phyloP scores from a whole-genome alignment of 2,888 invertebrate genomes.

The Leistus spinibarbis region DNA sequence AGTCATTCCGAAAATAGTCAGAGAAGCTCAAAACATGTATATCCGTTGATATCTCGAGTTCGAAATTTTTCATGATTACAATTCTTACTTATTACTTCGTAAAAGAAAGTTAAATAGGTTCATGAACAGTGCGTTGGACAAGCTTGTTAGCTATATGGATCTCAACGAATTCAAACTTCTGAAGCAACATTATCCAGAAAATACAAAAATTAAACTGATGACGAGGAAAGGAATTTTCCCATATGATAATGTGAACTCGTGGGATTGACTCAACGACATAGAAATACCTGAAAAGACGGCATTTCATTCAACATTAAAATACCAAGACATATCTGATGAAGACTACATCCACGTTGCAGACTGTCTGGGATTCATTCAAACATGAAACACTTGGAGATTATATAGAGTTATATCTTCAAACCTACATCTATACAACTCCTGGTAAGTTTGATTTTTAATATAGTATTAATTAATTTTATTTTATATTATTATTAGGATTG shows the following conservation, averaged over 20 bases:
- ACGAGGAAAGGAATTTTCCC: conserved; percentile 35
- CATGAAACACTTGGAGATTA: not conserved
- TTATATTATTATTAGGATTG: not conserved
- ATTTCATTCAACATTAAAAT: conserved; percentile 18
- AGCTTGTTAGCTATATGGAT: conserved; percentile 27
- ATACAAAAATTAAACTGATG: conserved; percentile 15
- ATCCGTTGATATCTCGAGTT: too few species aligned
- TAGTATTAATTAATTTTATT: not conserved
- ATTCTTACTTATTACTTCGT: too few species aligned
- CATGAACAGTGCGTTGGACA: conserved; percentile 30
- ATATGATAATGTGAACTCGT: conserved; percentile 35
- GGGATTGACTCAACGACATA: conserved; percentile 28
- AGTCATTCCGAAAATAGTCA: too few species aligned
- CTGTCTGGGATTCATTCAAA: conserved; percentile 30
- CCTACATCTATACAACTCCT: not conserved
- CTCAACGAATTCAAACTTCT: conserved; percentile 24
- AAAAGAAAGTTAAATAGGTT: too few species aligned
- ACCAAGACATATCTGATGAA: not conserved
- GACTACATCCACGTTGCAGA: conserved; percentile 17
- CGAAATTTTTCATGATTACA: too few species aligned
- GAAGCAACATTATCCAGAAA: conserved; percentile 8
- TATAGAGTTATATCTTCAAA: not conserved
- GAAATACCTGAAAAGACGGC: conserved; percentile 13
- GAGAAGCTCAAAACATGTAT: too few species aligned
- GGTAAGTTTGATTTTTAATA: not conserved